Evolutionary conservation across 2,797 vertebrate species (phyloP).

Genomic region (Prunella strophiata): DNA sequence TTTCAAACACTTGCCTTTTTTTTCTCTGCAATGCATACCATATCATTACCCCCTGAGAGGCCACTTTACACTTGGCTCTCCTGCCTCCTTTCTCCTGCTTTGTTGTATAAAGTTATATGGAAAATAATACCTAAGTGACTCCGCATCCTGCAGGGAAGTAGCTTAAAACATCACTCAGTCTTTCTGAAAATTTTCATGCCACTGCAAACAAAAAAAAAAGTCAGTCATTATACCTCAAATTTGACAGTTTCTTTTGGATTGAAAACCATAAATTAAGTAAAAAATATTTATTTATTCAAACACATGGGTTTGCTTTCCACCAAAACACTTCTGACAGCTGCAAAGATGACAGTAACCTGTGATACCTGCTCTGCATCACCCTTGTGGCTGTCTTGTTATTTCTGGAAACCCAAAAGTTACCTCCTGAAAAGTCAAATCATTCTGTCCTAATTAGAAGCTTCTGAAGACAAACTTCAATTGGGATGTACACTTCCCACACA

Average conservation of each 20-base stretch:
- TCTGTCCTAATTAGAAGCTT: slow-evolving; percentile 59
- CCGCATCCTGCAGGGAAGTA: slow-evolving; percentile 60
- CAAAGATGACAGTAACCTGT: slow-evolving; percentile 47
- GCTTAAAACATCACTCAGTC: slow-evolving; percentile 71
- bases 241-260: slow-evolving; percentile 56
- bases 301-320: slow-evolving; percentile 51
- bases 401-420: slow-evolving; percentile 42
- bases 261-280: slow-evolving; percentile 66
- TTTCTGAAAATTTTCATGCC: slow-evolving; percentile 49
- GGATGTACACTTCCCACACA: not conserved
- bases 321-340: slow-evolving; percentile 33
- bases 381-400: slow-evolving; percentile 54
- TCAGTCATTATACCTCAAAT: slow-evolving; percentile 59
- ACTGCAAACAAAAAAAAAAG: slow-evolving; percentile 57
- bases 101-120: slow-evolving; percentile 59
- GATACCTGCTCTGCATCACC: slow-evolving; percentile 14
- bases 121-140: slow-evolving; percentile 67
- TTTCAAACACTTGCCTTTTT: slow-evolving; percentile 7
- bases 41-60: slow-evolving; percentile 20
- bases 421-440: slow-evolving; percentile 41
- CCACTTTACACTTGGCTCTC: slow-evolving; percentile 45
- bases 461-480: slow-evolving; percentile 48
- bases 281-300: slow-evolving; percentile 75
- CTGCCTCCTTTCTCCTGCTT: slow-evolving; percentile 29
- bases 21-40: not conserved